Evolutionary conservation across 2,888 invertebrate species (phyloP), one percentile per base, ranked within the genome.

Genomic region (Rhorus exstirpatorius): DNA sequence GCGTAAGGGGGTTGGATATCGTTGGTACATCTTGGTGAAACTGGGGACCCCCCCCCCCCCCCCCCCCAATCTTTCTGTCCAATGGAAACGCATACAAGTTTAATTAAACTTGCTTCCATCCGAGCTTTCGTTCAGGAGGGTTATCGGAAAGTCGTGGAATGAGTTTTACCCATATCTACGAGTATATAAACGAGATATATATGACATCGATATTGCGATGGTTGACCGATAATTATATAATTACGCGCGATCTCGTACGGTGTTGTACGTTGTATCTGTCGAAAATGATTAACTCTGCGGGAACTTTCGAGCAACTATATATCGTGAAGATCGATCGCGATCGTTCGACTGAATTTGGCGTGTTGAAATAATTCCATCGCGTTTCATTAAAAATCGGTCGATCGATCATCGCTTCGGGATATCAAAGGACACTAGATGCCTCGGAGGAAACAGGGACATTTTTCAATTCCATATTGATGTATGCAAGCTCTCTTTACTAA

Each of bases 71-170:
- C 67, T 63, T 79, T 81, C 76, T 63, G 63, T 65, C 38, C 70
- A 60, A 67, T 80, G 74, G 70, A 79, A 84, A 83, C 82, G 77
- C 83, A 77, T 77, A 71, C 85, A 87, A 88, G 88, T 90, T 90
- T 89, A 90, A 90, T 90, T 90, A 90, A 88, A 90, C 87, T 84
- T 72, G 76, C 76, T 49, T 60, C 51, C 41, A 31, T 17, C 21
- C 49, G 61, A 63, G 79, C 75, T 79, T 68, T 79, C 58, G 63
- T 65, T 51, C 70, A 58, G 46, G 55, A 68, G 51, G 58, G 41
- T 58, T 65, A 71, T 53, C 51, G 26, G 60, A 74, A 79, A 74
- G 70, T 79, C 78, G 70, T 31, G 65, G 51, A 76, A 82, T 60
- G 79, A 79, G 70, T 79, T 82, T 75, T 38, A 35, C 31, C 49